Conservation (phyloP, 2,888 invertebrate genomes). For the Agonum fuliginosum region DNA sequence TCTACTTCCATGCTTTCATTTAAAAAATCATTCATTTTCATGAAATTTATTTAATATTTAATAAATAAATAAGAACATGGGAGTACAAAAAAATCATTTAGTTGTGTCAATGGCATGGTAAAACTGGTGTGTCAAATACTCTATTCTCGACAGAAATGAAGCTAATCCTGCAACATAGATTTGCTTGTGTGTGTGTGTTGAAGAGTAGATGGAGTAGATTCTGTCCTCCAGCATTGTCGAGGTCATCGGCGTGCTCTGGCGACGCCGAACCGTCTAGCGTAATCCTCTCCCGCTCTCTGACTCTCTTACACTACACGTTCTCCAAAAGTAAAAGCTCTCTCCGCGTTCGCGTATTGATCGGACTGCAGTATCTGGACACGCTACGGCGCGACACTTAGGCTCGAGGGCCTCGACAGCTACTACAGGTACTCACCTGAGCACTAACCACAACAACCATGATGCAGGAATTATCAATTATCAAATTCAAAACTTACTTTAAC, state of each 20-base stretch:
- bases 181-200: not conserved
- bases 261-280: conserved; percentile 14
- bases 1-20: no score
- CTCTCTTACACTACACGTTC: conserved; percentile 6
- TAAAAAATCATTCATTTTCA: no score
- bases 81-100: no score
- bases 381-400: conserved; percentile 21
- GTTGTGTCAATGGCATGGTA: no score
- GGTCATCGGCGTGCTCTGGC: not conserved
- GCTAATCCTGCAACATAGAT: no score
- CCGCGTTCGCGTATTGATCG: conserved; percentile 47
- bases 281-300: not conserved
- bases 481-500: no score
- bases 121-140: no score
- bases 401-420: not conserved
- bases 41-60: no score
- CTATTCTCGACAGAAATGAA: no score
- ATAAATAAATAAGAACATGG: no score
- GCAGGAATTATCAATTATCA: no score
- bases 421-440: conserved; percentile 20
- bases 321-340: conserved; percentile 9
- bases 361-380: conserved; percentile 54
- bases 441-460: no score
- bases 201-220: not conserved
- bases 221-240: not conserved